Base-by-base conservation (phyloP, 2,797 vertebrate genomes). In the Sebastes taczanowskii region DNA sequence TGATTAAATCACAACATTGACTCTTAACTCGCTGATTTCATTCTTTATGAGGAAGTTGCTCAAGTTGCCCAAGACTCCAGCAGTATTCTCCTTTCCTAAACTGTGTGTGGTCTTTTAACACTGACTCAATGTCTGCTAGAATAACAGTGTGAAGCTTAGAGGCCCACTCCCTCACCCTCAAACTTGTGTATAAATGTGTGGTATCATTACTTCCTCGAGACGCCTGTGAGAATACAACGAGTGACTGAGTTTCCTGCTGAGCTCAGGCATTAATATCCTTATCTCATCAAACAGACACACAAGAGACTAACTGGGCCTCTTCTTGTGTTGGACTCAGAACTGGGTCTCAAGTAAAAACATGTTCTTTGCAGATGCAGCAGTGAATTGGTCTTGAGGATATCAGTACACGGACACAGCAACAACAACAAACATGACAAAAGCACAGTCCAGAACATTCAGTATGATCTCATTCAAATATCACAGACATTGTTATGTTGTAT, bases 221-320 rank as follows among this genome's bases (percentile, higher is more conserved):
- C 4, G 30, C 11, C 29, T 60, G 22, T 16, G 46, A 73, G 75
- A 78, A 49, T 34, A 66, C 30, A 81, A 11, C 20, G 27, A 58
- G 71, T 2, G 64, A 34, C 49, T 0, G 29, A 74, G 1, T 64
- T 63, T 73, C 20, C 35, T 27, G 59, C 67, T 5, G 63, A 75
- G 32, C 9, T 46, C 38, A 29, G 46, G 59, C 71, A 70, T 66
- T 35, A 59, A n/a, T 16, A 20, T 72, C 49, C 61, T 82, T 80
- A 75, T 87, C 84, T 83, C 18, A 11, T 55, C 23, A 68, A 35
- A 78, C 83, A 86, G 71, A 74, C 27, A 14, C 32, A 58, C 56
- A 38, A 0, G 55, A 63, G 69, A 69, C n/a, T 3, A 62, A 55
- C 56, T 4, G 14, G 56, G 56, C 11, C 67, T 61, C 22, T 20